Evolutionary conservation across 2,797 vertebrate species (phyloP).

Genomic region (Diplodus puntazzo): DNA sequence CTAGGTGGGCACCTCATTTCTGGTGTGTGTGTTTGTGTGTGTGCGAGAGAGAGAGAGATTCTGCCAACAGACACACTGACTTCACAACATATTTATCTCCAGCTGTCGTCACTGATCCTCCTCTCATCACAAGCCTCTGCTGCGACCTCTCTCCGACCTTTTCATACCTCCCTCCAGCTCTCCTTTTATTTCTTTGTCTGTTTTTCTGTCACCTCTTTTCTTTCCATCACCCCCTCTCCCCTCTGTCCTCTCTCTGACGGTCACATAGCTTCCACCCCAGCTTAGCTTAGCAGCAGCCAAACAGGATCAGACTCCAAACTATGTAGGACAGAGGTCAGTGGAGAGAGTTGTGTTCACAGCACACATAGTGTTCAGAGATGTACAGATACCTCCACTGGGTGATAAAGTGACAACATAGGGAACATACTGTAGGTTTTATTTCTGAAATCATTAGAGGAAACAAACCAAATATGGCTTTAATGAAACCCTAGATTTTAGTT

Average conservation of each 20-base stretch:
- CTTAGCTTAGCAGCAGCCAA: constrained; percentile 47
- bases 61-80: constrained; percentile 28
- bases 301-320: constrained; percentile 66
- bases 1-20: constrained; percentile 86
- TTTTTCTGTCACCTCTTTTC: constrained; percentile 14
- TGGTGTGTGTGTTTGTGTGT: constrained; percentile 11
- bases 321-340: constrained; percentile 66
- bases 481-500: background rate
- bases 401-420: constrained; percentile 34
- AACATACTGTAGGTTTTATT: background rate
- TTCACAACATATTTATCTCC: constrained; percentile 50
- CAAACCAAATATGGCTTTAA: accelerated
- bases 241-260: constrained; percentile 1
- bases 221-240: constrained; percentile 14
- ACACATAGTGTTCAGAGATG: constrained; percentile 10
- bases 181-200: constrained; percentile 20
- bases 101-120: constrained; percentile 50
- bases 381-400: background rate
- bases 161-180: constrained; percentile 17
- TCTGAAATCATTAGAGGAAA: background rate
- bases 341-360: constrained; percentile 27
- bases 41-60: background rate
- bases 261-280: constrained; percentile 49
- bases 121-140: constrained; percentile 18
- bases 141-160: constrained; percentile 14